phyloP scores from a whole-genome alignment of 2,113 vertebrate species.

The Pelecanus crispus region DNA sequence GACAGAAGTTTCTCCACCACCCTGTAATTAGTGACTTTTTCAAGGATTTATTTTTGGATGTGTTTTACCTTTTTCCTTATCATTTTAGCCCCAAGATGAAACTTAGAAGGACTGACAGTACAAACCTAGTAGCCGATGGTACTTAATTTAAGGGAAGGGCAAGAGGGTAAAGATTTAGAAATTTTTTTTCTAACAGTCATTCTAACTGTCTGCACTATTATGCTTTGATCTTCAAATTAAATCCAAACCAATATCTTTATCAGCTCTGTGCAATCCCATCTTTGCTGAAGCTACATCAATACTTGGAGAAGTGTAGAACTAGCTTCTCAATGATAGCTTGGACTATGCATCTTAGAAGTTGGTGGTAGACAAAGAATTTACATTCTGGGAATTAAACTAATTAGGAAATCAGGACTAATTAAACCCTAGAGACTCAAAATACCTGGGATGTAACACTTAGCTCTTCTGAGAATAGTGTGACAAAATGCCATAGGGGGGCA shows the following conservation, averaged over 20 bases:
- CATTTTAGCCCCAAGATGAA: neutral
- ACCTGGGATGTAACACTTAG: neutral
- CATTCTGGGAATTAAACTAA: neutral
- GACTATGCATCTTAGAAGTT: neutral
- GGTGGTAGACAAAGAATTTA: neutral
- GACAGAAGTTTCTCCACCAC: neutral
- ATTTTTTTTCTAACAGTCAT: neutral
- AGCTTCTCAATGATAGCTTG: neutral
- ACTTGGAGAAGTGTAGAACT: neutral
- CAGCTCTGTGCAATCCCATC: neutral
- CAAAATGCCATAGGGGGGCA: accelerated
- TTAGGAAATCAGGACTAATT: neutral
- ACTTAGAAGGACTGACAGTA: neutral
- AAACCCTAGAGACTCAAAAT: neutral
- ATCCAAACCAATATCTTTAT: neutral
- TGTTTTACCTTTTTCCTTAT: neutral
- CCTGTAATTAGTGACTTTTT: neutral
- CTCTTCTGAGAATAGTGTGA: neutral
- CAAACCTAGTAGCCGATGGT: neutral
- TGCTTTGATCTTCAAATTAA: neutral
- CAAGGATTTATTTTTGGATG: neutral
- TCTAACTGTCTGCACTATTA: neutral
- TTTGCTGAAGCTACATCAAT: neutral
- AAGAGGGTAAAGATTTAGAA: neutral
- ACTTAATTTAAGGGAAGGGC: neutral